Conservation (phyloP, 1,140 invertebrate species). For the Gryllus bimaculatus region DNA sequence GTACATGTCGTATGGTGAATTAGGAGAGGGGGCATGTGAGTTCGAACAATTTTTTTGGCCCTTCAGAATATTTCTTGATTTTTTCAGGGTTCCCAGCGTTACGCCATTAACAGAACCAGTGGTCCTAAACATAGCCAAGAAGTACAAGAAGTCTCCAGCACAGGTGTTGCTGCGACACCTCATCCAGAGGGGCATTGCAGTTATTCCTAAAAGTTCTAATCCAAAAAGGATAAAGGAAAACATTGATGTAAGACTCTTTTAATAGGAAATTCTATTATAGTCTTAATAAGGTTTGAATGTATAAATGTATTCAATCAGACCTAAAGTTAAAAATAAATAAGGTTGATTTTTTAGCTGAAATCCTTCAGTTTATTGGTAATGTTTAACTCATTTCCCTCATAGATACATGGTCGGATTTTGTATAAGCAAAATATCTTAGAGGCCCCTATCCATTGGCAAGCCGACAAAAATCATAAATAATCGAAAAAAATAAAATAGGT, state of each 20-base stretch:
- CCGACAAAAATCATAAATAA: too few species aligned
- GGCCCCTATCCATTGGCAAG: too few species aligned
- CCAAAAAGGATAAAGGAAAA: constrained; percentile 35
- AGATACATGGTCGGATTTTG: background rate
- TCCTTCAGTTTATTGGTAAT: background rate
- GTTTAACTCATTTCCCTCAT: background rate
- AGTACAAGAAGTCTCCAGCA: constrained; percentile 24
- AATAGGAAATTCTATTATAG: background rate
- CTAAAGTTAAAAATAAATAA: background rate
- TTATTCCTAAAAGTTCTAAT: constrained; percentile 38
- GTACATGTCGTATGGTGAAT: constrained; percentile 16
- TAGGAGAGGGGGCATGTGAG: too few species aligned
- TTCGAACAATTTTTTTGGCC: too few species aligned
- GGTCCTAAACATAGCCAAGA: constrained; percentile 22
- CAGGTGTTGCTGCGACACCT: constrained; percentile 36
- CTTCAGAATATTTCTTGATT: too few species aligned
- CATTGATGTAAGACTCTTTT: constrained; percentile 23
- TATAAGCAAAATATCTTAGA: too few species aligned
- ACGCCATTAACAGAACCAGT: constrained; percentile 20
- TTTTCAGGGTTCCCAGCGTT: constrained; percentile 10
- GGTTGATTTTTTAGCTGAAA: background rate
- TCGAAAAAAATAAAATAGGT: too few species aligned
- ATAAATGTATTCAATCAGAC: background rate
- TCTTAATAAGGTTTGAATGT: background rate
- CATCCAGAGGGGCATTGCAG: constrained; percentile 23